A percentile compares a stretch with the other conserved stretches of the same genome.
These are phyloP conservation scores for Therioaphis trifolii DNA, from an alignment of 2,888 invertebrate species.

Conservation along the genomic window DNA sequence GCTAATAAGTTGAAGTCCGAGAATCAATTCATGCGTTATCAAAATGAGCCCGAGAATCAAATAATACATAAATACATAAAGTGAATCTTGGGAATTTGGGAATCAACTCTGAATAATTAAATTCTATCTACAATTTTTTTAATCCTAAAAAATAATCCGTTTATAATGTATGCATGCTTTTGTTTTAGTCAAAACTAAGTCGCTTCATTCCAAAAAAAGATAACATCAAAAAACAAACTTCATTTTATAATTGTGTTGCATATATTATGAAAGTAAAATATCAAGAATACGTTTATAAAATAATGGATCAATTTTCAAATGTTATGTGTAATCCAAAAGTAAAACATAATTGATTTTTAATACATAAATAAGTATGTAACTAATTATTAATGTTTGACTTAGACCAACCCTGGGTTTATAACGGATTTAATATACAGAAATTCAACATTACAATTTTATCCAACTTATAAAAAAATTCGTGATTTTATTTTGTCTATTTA, in stretches of 20 bases:
- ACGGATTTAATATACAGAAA: slow-evolving; percentile 74
- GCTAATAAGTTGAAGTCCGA: too few relatives aligned
- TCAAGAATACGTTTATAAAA: slow-evolving; percentile 52
- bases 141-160: too few relatives aligned
- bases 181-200: slow-evolving; percentile 48
- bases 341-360: not conserved
- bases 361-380: not conserved
- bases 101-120: too few relatives aligned
- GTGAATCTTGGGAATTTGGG: too few relatives aligned
- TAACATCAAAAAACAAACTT: slow-evolving; percentile 49
- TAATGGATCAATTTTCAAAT: slow-evolving; percentile 42
- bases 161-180: not conserved
- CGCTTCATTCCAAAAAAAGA: slow-evolving; percentile 59
- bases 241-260: slow-evolving; percentile 56
- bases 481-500: slow-evolving; percentile 53
- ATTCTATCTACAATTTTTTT: too few relatives aligned
- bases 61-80: too few relatives aligned
- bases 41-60: too few relatives aligned
- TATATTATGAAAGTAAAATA: slow-evolving; percentile 61
- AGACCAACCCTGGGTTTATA: slow-evolving; percentile 75
- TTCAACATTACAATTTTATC: slow-evolving; percentile 78
- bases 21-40: too few relatives aligned
- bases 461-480: slow-evolving; percentile 68
- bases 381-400: slow-evolving; percentile 65
- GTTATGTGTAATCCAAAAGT: slow-evolving; percentile 58